Base-by-base conservation (phyloP, 2,797 vertebrate species). In the Notoglanidium macrostoma region DNA sequence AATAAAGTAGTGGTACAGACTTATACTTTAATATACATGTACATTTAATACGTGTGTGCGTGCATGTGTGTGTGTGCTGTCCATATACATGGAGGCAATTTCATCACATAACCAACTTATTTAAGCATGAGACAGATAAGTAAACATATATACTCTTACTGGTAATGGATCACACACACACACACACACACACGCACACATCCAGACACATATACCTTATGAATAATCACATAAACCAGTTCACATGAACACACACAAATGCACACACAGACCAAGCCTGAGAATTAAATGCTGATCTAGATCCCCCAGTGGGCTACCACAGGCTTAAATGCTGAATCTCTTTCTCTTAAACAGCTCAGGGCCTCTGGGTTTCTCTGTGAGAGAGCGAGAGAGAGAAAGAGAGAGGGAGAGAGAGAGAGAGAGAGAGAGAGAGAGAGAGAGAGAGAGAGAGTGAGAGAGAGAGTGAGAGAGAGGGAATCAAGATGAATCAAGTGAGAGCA, bases 211-310 rank as follows among this genome's bases (percentile, higher is more conserved):
- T 40, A 65, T 87, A 61, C 73, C 76, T 79, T 59, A 73, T 81
- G 85, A 73, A 80, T 84, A 87, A 77, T 86, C 84, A 76, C 59
- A 88, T 44, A 85, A 54, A 65, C 83, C 68, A 1, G 49, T 83
- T 76, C 83, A 79, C 82, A 78, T 77, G 82, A 61, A 89, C 77
- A 88, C 81, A 89, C 46, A 85, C 70, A 82, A 81, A 88, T 85
- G 70, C 87, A 88, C 90, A 88, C 82, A 87, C 87, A 89, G 85
- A 91, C 88, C 91, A 92, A 91, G 70, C n/a, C 90, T 87, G 92
- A 95, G 96, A 97, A 97, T 97, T 97, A 97, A 98, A 96, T 95
- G 97, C 96, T 97, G 88, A 92, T 91, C 95, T 92, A 93, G 95
- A 95, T 94, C 93, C 95, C 96, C 96, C 89, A 83, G 95, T 94